phyloP scores from a whole-genome alignment of 2,888 invertebrate genomes.

The Stenodera caucasica region DNA sequence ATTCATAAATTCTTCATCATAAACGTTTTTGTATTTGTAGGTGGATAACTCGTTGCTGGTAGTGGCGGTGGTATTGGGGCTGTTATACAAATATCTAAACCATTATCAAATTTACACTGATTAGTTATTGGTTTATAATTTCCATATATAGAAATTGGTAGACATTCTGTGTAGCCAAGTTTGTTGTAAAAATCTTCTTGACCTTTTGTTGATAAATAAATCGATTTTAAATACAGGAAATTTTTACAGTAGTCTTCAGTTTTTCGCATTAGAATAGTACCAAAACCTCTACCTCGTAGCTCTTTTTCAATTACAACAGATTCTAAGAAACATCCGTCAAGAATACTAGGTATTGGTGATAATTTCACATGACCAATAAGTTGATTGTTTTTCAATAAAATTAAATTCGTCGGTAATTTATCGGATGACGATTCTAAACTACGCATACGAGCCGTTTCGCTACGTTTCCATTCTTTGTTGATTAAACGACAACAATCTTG shows the following conservation, averaged over 20 bases:
- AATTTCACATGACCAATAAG: constrained; percentile 82
- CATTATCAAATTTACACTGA: constrained; percentile 17
- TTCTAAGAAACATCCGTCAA: constrained; percentile 76
- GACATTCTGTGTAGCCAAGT: constrained; percentile 71
- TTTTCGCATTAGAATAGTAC: constrained; percentile 72
- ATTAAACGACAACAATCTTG: constrained; percentile 74
- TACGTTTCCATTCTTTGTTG: constrained; percentile 87
- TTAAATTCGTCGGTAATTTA: constrained; percentile 70
- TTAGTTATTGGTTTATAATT: constrained; percentile 38
- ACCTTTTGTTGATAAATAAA: constrained; percentile 62
- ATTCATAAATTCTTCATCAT: constrained; percentile 34
- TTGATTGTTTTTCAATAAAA: constrained; percentile 61
- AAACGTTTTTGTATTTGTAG: constrained; percentile 29
- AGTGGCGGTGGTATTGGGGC: constrained; percentile 36
- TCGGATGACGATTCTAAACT: constrained; percentile 75
- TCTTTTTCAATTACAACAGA: constrained; percentile 76
- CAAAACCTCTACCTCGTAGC: constrained; percentile 74
- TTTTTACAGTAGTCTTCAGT: constrained; percentile 73
- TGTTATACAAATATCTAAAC: constrained; percentile 8
- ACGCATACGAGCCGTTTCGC: constrained; percentile 75
- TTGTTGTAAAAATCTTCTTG: constrained; percentile 76
- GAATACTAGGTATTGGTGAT: constrained; percentile 69
- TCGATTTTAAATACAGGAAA: constrained; percentile 63
- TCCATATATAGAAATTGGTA: constrained; percentile 72
- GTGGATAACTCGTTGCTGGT: constrained; percentile 19